phyloP scores from a whole-genome alignment of 2,797 vertebrate species.

The Strix occidentalis region DNA sequence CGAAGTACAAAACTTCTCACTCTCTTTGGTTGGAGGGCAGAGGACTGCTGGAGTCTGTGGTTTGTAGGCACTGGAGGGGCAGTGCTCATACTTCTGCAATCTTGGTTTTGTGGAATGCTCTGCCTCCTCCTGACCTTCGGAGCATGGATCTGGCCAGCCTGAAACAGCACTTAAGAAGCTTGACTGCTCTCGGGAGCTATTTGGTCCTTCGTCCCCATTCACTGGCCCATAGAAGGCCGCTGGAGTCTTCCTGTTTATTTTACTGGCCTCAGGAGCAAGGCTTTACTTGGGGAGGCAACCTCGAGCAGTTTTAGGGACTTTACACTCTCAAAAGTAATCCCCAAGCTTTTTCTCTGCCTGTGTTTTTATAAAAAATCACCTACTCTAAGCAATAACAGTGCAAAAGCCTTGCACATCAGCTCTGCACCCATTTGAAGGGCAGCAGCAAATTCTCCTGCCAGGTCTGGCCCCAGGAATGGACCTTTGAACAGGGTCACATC shows the following conservation, averaged over 20 bases:
- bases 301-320: background rate
- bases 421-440: background rate
- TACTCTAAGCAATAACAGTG: rapidly evolving
- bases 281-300: background rate
- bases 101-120: constrained; percentile 36
- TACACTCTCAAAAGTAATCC: background rate
- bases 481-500: background rate
- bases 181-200: background rate
- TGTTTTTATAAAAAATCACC: background rate
- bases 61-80: constrained; percentile 12
- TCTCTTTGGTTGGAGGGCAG: background rate
- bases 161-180: background rate
- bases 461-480: background rate
- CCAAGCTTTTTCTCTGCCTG: background rate
- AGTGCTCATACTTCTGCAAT: background rate
- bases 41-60: constrained; percentile 41
- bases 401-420: background rate
- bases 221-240: background rate
- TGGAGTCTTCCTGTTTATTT: background rate
- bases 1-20: background rate
- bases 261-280: background rate
- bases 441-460: background rate
- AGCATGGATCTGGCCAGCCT: background rate
- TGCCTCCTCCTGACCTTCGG: constrained; percentile 43
- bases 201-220: background rate